Evolutionary conservation across 1,140 invertebrate genomes (phyloP), one percentile per base, ranked within the genome.

Genomic region (Formica exsecta): DNA sequence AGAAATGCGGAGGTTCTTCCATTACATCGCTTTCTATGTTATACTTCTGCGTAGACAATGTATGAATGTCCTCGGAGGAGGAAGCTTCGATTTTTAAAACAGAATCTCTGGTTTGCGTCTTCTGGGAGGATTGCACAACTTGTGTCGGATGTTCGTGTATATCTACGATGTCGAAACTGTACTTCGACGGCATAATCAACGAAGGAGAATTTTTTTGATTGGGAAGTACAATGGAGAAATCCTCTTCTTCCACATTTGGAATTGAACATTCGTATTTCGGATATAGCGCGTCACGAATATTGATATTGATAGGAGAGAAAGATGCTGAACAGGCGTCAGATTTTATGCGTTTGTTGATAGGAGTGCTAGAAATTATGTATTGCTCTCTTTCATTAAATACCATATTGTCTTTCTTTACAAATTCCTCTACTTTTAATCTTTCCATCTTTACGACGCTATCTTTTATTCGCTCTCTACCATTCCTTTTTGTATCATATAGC

Each of bases 301-400:
- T 4, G 32, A 32, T 41, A 44, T 71, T n/a, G 68, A 90, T 90
- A 29, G 89, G 89, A 9, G 89, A 90, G 5, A 87, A 48, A 8
- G 22, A 3, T 59, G 81, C n/a, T 51, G 29, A 48, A 86, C 22
- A n/a, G 7, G 44, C 22, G 13, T 16, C 11, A 62, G 29, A 5
- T 81, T 36, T 81, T 51, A 81, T 0, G 36, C 7, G n/a, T 73
- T 19, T 90, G 32, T 5, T 13, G 36, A 61, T 44, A 41, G 89
- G 89, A 51, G 89, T 90, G 41, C 89, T 90, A 57, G 70, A 87
- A 13, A 86, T 19, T 16, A 87, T 6, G 16, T 77, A 64, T 41
- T 16, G 8, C 2, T 22, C 7, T 66, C 61, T 32, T 64, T 76
- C 0, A 0, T 6, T 25, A 64, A 6, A 65, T 41, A 22, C 6